Evolutionary conservation across 2,113 vertebrate species (phyloP), one percentile per base, ranked within the genome.

Genomic region (Alouatta palliata): DNA sequence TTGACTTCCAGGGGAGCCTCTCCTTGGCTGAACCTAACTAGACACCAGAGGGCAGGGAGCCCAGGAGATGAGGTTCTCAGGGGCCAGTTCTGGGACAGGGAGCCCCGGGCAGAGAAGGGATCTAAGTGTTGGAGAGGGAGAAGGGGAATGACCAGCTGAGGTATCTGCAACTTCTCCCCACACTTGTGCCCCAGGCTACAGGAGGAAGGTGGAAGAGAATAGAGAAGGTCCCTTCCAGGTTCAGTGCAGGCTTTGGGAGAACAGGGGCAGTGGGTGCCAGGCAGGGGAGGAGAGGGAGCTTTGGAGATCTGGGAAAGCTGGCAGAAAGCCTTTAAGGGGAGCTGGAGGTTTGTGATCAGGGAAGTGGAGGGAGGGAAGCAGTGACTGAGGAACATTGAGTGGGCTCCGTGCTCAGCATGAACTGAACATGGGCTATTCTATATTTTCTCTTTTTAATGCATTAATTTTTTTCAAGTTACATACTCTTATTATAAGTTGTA

Each of bases 401-500:
- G 6, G 17, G 64, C 0, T 2, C 30, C 14, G 0, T 14, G 27
- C 17, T 85, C 49, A 13, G 54, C 16, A 6, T 10, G 64, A 8
- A 47, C 21, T 16, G 6, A 7, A 25, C 27, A 5, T 1, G 21
- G 23, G 4, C 14, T 54, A 25, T 32, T 37, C 37, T 21, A 5
- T 76, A 16, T 56, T 21, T 52, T 8, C 19, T 43, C 6, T 17
- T 23, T 56, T 27, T 80, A n/a, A 12, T 27, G n/a, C 7, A 19
- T 73, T 8, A 2, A 1, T 58, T 19, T 68, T 5, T 7, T 2
- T 6, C 8, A 16, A 21, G 9, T 3, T 8, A 5, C 8, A 70
- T 4, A 11, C 10, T 6, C 20, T 61, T 40, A 9, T 66, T 68
- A 82, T 45, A 32, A 66, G 32, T 27, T n/a, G 37, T 83, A 3